Evolutionary conservation across 2,888 invertebrate genomes (phyloP).

Genomic region (Trisateles emortualis): DNA sequence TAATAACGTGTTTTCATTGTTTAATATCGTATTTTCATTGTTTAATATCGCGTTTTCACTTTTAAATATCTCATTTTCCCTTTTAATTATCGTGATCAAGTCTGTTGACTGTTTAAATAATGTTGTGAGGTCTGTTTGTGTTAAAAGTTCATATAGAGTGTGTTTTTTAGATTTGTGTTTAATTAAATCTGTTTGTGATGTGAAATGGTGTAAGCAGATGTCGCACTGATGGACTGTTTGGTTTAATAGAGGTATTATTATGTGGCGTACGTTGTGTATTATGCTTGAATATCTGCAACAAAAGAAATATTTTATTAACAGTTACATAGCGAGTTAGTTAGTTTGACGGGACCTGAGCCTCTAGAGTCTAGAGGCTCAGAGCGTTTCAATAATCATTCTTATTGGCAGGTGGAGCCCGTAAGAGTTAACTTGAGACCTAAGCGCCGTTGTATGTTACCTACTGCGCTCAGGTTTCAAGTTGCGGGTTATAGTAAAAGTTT

Average conservation of each 20-base stretch:
- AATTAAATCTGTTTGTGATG: slow-evolving; percentile 40
- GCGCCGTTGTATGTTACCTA: too few relatives aligned
- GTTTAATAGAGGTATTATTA: slow-evolving; percentile 61
- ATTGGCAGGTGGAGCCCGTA: too few relatives aligned
- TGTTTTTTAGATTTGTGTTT: slow-evolving; percentile 46
- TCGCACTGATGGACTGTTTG: slow-evolving; percentile 46
- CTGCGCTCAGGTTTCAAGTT: too few relatives aligned
- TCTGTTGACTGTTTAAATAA: too few relatives aligned
- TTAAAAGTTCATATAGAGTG: neutral
- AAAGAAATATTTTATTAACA: neutral
- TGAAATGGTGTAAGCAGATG: slow-evolving; percentile 48
- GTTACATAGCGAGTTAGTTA: neutral
- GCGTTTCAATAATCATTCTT: too few relatives aligned
- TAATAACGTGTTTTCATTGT: neutral
- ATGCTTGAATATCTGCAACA: slow-evolving; percentile 51
- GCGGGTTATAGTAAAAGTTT: too few relatives aligned
- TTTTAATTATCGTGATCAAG: neutral
- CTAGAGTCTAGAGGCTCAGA: too few relatives aligned
- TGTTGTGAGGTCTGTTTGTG: neutral
- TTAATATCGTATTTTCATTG: too few relatives aligned
- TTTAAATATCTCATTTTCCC: neutral
- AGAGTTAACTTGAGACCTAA: too few relatives aligned
- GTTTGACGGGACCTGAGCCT: too few relatives aligned
- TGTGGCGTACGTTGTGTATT: slow-evolving; percentile 59
- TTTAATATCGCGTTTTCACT: neutral